Evolutionary conservation across 2,888 invertebrate genomes (phyloP).

Genomic region (Hetaerina titia): DNA sequence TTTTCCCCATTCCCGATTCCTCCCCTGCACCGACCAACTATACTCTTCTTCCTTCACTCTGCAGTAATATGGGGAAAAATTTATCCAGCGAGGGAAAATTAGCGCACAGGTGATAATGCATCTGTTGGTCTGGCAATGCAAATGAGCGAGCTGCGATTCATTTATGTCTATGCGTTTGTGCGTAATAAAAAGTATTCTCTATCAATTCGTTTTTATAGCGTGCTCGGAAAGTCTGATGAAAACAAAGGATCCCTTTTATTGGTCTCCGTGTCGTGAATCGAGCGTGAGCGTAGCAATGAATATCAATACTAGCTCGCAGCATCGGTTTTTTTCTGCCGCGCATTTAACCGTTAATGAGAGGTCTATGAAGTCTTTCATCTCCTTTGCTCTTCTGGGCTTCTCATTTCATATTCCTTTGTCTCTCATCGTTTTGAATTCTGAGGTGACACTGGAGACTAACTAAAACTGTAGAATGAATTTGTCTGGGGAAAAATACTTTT

Average conservation of each 20-base stretch:
- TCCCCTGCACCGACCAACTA: neutral
- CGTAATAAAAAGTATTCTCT: slow-evolving; percentile 37
- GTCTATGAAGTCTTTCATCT: too few species aligned
- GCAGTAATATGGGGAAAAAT: slow-evolving; percentile 39
- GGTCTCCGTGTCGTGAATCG: slow-evolving; percentile 29
- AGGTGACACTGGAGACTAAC: too few species aligned
- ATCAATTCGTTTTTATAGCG: neutral
- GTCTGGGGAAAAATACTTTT: too few species aligned
- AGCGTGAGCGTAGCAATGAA: neutral
- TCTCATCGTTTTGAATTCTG: too few species aligned
- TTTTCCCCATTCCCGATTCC: neutral
- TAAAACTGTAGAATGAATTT: too few species aligned
- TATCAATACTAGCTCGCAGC: neutral
- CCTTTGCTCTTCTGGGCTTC: too few species aligned
- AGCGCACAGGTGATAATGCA: slow-evolving; percentile 54
- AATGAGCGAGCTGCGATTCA: slow-evolving; percentile 52
- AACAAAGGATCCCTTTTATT: slow-evolving; percentile 53
- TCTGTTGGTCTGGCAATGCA: slow-evolving; percentile 49
- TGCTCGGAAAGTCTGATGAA: slow-evolving; percentile 24
- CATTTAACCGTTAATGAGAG: neutral
- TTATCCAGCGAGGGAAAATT: slow-evolving; percentile 51
- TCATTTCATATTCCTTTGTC: too few species aligned
- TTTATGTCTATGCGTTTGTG: slow-evolving; percentile 41
- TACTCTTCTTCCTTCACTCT: neutral
- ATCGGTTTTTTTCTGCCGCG: neutral